Conservation (phyloP, 2,888 invertebrate species). For the Julus scanicus region DNA sequence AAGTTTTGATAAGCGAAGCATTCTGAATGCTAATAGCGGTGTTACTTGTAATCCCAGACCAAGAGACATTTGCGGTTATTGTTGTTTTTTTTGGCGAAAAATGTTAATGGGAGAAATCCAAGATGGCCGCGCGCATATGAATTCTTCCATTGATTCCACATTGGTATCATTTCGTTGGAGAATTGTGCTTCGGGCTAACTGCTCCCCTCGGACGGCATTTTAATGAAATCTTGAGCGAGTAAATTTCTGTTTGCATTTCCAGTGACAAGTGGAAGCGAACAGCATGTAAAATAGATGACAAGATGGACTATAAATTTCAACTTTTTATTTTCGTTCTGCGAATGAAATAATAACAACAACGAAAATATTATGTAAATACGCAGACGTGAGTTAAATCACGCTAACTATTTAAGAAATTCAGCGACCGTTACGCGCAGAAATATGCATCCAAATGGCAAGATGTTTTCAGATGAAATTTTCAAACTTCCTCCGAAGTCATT, state of each 20-base stretch:
- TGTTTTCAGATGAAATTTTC: slow-evolving; percentile 22
- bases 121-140: neutral
- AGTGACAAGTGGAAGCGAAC: slow-evolving; percentile 45
- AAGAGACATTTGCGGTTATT: too few relatives aligned
- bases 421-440: slow-evolving; percentile 35
- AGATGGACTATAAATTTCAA: slow-evolving; percentile 31
- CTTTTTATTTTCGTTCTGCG: slow-evolving; percentile 45
- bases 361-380: slow-evolving; percentile 47
- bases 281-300: slow-evolving; percentile 47
- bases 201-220: slow-evolving; percentile 45
- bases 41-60: too few relatives aligned
- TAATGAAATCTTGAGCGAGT: slow-evolving; percentile 45
- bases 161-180: neutral
- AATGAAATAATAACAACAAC: slow-evolving; percentile 47
- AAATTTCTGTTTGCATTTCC: slow-evolving; percentile 43
- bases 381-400: slow-evolving; percentile 40
- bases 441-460: slow-evolving; percentile 13
- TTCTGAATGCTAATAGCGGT: too few relatives aligned
- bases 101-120: neutral
- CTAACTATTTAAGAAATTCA: slow-evolving; percentile 47
- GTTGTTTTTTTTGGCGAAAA: neutral
- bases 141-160: slow-evolving; percentile 14
- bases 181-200: slow-evolving; percentile 29
- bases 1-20: too few relatives aligned
- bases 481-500: slow-evolving; percentile 29